Conservation (phyloP, 2,888 invertebrate species). For the Lacanobia oleracea region DNA sequence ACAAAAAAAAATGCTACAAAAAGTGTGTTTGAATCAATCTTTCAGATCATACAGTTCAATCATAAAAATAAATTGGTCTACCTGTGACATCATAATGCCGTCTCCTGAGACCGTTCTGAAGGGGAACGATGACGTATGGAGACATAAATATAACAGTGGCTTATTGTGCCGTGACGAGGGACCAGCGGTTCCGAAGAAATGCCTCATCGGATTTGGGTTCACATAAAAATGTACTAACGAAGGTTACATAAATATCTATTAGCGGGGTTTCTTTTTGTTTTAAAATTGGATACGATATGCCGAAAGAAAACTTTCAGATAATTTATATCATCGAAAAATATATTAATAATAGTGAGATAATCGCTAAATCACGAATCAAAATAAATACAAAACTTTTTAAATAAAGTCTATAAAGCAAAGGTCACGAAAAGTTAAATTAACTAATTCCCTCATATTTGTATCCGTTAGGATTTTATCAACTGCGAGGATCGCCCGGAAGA, state of each 20-base stretch:
- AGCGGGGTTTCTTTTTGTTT: background rate
- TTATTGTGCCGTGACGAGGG: constrained; percentile 79
- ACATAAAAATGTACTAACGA: constrained; percentile 47
- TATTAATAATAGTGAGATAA: too few species aligned
- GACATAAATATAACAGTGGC: constrained; percentile 78
- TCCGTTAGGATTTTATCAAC: too few species aligned
- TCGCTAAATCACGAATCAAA: background rate
- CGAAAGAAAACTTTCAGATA: background rate
- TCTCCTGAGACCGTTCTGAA: constrained; percentile 76
- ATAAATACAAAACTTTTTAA: too few species aligned
- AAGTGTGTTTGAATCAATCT: constrained; percentile 23
- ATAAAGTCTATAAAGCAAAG: too few species aligned
- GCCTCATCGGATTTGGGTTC: constrained; percentile 53
- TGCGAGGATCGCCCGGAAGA: too few species aligned
- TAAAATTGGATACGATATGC: background rate
- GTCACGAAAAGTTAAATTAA: too few species aligned
- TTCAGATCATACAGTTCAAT: constrained; percentile 67
- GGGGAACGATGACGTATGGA: constrained; percentile 77
- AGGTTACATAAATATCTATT: constrained; percentile 11
- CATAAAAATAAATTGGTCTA: constrained; percentile 87
- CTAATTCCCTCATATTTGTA: too few species aligned
- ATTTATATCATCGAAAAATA: background rate
- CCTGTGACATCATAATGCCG: constrained; percentile 83
- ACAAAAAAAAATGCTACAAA: background rate
- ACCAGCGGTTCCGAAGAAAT: constrained; percentile 66